Percentiles rank a stretch among this genome's conserved stretches.
These are phyloP conservation scores for Lacerta bilineata DNA, from an alignment of 2,797 vertebrate genomes.

Conservation along the genomic window DNA sequence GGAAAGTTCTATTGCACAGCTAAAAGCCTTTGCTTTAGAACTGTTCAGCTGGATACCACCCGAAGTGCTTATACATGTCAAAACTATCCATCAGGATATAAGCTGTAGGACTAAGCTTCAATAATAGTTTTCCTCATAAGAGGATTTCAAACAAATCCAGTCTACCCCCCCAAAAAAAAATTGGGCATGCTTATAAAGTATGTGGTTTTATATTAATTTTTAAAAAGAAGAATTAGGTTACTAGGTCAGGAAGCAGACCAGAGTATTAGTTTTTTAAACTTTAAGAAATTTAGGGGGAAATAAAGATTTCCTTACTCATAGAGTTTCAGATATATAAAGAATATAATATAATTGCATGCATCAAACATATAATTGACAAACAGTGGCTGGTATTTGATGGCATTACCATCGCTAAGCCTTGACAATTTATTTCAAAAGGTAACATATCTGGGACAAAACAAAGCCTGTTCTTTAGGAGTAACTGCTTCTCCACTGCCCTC, in stretches of 20 bases:
- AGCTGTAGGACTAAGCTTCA: conserved; percentile 25
- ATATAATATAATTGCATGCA: not conserved
- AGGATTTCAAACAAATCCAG: conserved; percentile 17
- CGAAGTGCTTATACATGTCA: conserved; percentile 13
- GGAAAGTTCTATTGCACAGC: too few species aligned
- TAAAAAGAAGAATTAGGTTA: conserved; percentile 12
- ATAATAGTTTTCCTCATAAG: not conserved
- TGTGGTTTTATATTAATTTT: not conserved
- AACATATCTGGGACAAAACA: not conserved
- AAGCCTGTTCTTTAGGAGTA: not conserved
- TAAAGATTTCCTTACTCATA: not conserved
- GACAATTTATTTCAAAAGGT: not conserved
- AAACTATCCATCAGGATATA: conserved; percentile 15
- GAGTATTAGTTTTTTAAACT: not conserved
- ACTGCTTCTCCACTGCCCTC: not conserved
- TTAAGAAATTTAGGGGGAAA: not conserved
- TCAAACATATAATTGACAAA: not conserved
- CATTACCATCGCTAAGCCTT: not conserved
- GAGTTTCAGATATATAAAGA: too few species aligned
- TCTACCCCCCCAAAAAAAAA: conserved; percentile 7
- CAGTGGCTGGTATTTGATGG: not conserved
- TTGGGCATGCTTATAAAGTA: conserved; percentile 20
- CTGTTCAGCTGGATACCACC: too few species aligned
- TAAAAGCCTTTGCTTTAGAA: too few species aligned
- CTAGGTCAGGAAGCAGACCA: not conserved